A percentile compares a stretch with the other conserved stretches of the same genome.
Conservation (phyloP, 2,888 invertebrate species). For the Hydropsyche betteni region DNA sequence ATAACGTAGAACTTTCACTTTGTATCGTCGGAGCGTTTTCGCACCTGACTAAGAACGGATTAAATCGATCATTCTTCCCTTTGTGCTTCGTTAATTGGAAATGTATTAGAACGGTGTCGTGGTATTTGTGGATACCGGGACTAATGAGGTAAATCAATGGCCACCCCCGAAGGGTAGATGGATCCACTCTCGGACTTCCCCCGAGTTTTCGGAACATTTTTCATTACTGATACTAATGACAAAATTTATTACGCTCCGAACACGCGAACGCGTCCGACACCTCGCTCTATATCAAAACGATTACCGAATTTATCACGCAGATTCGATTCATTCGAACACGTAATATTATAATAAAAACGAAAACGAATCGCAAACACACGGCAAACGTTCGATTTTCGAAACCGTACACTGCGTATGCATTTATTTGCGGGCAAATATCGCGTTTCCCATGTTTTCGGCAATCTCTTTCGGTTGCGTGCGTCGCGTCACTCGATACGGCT, state of each 20-base stretch:
- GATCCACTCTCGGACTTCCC: slow-evolving; percentile 22
- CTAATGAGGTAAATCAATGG: slow-evolving; percentile 42
- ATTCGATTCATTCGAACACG: slow-evolving; percentile 9
- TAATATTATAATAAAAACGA: neutral
- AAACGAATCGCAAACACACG: neutral
- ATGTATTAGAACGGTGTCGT: slow-evolving; percentile 45
- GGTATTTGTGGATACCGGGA: slow-evolving; percentile 35
- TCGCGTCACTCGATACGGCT: slow-evolving; percentile 45
- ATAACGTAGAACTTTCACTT: slow-evolving; percentile 35
- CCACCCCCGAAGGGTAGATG: neutral
- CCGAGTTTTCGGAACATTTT: slow-evolving; percentile 26
- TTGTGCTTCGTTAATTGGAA: slow-evolving; percentile 49
- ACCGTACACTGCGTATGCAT: slow-evolving; percentile 8
- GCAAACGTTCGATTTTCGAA: neutral
- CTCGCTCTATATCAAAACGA: slow-evolving; percentile 13
- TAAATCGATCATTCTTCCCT: slow-evolving; percentile 48
- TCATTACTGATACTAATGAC: slow-evolving; percentile 37
- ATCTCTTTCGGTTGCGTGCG: slow-evolving; percentile 42
- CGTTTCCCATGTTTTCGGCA: slow-evolving; percentile 40
- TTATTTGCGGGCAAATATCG: slow-evolving; percentile 14
- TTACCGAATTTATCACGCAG: slow-evolving; percentile 7
- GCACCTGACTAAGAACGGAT: slow-evolving; percentile 45
- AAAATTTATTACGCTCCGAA: slow-evolving; percentile 34
- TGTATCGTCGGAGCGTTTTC: slow-evolving; percentile 37
- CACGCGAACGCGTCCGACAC: slow-evolving; percentile 14